Evolutionary conservation across 2,888 invertebrate genomes (phyloP).

Genomic region (Mythimna vitellina): DNA sequence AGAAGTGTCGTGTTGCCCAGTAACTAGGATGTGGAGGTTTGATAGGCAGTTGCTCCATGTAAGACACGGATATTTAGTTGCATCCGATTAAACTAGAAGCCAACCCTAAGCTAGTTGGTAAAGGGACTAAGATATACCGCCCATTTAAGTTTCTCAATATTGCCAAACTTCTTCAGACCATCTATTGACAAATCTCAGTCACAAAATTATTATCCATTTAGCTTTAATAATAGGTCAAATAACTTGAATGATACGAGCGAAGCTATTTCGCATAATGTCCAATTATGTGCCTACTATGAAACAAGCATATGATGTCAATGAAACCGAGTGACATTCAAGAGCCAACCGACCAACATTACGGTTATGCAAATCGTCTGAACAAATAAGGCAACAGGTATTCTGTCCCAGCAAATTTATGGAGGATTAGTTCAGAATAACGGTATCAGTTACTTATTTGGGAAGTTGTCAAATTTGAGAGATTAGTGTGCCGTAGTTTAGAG

Average conservation of each 20-base stretch:
- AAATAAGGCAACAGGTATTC: slow-evolving; percentile 29
- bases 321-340: slow-evolving; percentile 41
- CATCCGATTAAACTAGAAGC: too few species aligned
- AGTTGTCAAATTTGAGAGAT: slow-evolving; percentile 10
- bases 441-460: slow-evolving; percentile 15
- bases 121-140: too few species aligned
- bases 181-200: slow-evolving; percentile 13
- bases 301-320: slow-evolving; percentile 30
- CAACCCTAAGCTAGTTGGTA: too few species aligned
- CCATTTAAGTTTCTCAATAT: slow-evolving; percentile 1
- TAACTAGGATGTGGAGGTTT: too few species aligned
- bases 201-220: slow-evolving; percentile 35
- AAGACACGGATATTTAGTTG: too few species aligned
- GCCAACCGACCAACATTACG: slow-evolving; percentile 11
- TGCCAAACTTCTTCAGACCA: background rate
- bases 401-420: slow-evolving; percentile 25
- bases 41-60: too few species aligned
- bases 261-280: slow-evolving; percentile 28
- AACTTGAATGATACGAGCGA: slow-evolving; percentile 18
- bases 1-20: too few species aligned
- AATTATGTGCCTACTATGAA: slow-evolving; percentile 23
- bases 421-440: slow-evolving; percentile 19
- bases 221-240: slow-evolving; percentile 22
- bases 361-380: slow-evolving; percentile 49
- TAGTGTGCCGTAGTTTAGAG: background rate